A percentile compares a stretch with the other conserved stretches of the same genome.
Evolutionary conservation across 2,113 vertebrate species (phyloP).

Genomic region (Triplophysa dalaica): DNA sequence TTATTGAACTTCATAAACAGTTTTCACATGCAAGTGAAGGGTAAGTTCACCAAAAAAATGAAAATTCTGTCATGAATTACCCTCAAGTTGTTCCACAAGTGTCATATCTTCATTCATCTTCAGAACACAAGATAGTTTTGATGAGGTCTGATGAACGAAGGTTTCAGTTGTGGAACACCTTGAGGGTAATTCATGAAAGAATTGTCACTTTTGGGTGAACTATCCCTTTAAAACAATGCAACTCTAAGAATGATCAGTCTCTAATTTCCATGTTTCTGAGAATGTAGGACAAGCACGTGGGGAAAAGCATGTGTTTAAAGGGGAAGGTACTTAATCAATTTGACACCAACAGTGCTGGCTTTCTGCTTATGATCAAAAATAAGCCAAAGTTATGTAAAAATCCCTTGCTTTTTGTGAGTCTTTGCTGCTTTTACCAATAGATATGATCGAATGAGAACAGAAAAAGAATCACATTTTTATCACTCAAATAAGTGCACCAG

Average conservation of each 20-base stretch:
- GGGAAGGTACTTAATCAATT: background rate
- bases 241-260: background rate
- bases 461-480: background rate
- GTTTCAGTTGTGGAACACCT: too few relatives aligned
- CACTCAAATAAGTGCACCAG: background rate
- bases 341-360: background rate
- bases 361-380: background rate
- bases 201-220: too few relatives aligned
- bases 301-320: background rate
- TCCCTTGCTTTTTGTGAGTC: background rate
- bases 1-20: background rate
- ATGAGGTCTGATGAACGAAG: too few relatives aligned
- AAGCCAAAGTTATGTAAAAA: background rate
- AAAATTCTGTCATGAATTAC: too few relatives aligned
- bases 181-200: too few relatives aligned
- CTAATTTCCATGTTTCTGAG: background rate
- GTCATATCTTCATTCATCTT: too few relatives aligned
- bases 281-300: background rate
- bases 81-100: too few relatives aligned
- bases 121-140: too few relatives aligned
- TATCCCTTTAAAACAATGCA: too few relatives aligned
- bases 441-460: background rate
- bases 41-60: too few relatives aligned
- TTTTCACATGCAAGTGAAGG: too few relatives aligned
- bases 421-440: background rate